Percentiles rank a stretch among this genome's conserved stretches.
Evolutionary conservation across 2,113 vertebrate species (phyloP).

Genomic region (Limnothrissa miodon): DNA sequence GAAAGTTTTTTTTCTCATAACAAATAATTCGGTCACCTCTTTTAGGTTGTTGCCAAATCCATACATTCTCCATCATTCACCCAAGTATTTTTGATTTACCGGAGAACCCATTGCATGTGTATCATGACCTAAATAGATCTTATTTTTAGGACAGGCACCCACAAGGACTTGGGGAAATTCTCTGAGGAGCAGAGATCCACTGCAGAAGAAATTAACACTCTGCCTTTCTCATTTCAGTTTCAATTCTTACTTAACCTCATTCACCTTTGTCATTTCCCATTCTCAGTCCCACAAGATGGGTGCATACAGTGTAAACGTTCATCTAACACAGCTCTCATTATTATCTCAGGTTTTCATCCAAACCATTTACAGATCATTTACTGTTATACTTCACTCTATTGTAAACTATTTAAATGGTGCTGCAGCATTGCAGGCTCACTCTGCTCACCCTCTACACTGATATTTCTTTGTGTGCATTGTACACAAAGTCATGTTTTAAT

Average conservation of each 20-base stretch:
- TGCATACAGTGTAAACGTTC: not conserved
- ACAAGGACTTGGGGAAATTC: not conserved
- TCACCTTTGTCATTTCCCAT: not conserved
- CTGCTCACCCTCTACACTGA: not conserved
- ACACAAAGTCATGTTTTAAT: not conserved
- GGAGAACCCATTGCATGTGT: constrained; percentile 22
- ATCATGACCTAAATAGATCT: constrained; percentile 26
- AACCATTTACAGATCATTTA: not conserved
- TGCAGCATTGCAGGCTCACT: no score
- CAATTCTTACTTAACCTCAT: not conserved
- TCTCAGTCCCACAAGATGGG: not conserved
- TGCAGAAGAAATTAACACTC: not conserved
- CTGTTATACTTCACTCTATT: no score
- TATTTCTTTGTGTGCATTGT: not conserved
- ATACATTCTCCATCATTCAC: constrained; percentile 5
- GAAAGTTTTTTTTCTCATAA: not conserved
- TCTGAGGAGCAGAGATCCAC: not conserved
- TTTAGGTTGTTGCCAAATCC: no score
- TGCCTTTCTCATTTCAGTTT: not conserved
- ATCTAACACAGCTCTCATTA: not conserved
- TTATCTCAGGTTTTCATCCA: not conserved
- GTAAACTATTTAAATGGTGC: no score
- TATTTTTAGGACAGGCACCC: constrained; percentile 4
- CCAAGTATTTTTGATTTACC: not conserved
- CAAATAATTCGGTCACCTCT: not conserved